phyloP scores from a whole-genome alignment of 2,888 invertebrate species.

The Cheiracanthium punctorium region DNA sequence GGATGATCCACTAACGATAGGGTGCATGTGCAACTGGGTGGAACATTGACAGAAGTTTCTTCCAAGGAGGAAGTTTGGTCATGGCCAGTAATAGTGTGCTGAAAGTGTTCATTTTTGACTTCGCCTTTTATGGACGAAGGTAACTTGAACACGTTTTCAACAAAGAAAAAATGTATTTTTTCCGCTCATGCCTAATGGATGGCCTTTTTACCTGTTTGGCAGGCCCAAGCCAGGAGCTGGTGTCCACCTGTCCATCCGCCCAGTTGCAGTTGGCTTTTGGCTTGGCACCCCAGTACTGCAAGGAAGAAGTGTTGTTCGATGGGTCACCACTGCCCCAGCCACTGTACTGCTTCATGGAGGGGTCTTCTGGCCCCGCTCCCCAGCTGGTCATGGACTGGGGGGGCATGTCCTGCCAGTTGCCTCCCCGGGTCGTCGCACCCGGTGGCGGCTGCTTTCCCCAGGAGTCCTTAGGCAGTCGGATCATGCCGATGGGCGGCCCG shows the following conservation, averaged over 20 bases:
- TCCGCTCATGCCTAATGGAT: no score
- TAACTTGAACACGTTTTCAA: no score
- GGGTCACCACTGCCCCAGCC: conserved; percentile 71
- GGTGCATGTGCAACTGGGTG: no score
- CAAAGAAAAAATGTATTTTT: no score
- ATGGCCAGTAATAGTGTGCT: no score
- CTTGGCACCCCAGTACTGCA: conserved; percentile 79
- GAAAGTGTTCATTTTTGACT: no score
- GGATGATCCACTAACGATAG: no score
- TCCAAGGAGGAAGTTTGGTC: no score
- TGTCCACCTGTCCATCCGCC: conserved; percentile 80
- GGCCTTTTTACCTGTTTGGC: conserved; percentile 72
- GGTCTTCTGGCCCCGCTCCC: conserved; percentile 60
- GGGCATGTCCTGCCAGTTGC: conserved; percentile 67
- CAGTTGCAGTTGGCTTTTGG: conserved; percentile 76
- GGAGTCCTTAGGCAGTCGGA: conserved; percentile 67
- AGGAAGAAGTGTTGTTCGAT: conserved; percentile 65
- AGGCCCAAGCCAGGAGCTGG: conserved; percentile 82
- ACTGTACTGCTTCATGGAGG: conserved; percentile 39
- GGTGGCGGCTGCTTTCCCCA: conserved; percentile 60
- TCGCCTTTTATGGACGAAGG: no score
- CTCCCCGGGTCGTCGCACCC: conserved; percentile 26
- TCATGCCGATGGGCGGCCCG: conserved; percentile 72
- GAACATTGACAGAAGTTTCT: no score
- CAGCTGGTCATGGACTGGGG: conserved; percentile 55